Evolutionary conservation across 2,888 invertebrate species (phyloP), one percentile per base, ranked within the genome.

Genomic region (Rhagophthalmus giganteus): DNA sequence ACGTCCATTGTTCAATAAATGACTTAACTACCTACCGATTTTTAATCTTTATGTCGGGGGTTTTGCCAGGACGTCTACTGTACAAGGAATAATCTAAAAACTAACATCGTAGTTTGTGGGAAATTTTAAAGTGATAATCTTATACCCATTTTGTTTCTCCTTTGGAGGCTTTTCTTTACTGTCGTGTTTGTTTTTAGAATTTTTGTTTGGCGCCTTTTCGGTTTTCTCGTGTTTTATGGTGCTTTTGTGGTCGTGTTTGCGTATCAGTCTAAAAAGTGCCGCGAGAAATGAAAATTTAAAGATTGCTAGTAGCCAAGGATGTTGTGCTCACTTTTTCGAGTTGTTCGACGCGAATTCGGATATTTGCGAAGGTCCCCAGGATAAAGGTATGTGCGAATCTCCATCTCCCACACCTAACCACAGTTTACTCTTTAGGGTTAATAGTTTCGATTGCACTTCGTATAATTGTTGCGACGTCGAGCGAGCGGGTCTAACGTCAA

Each of bases 401-500:
- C 63, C 74, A 63, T 77, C 80, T 5, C 67, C 69, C 16, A 67
- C 61, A 2, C 88, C 88, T 1, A 84, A 85, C 90, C 90, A 90
- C 33, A 89, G 79, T 73, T 86, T 86, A 69, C 84, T 86, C 66
- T 84, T 86, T 15, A 89, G 68, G 1, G 85, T 79, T 52, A 79
- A 79, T 3, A 89, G 71, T 68, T 86, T 87, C 4, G 86, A 80
- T 72, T 87, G 85, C 31, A 86, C 77, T 64, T 86, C 84, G 34
- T 79, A 73, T 16, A 81, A 74, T 64, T 83, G 81, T 45, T 70
- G 59, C 0, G 56, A 57, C 10, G 51, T 47, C 5, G 48, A 53
- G 10, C 35, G 44, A 8, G 30, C 9, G 11, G 25, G 38, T 20
- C 31, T 35, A 9, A 30, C 4, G 30, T 52, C 52, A 9, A 26